phyloP scores from a whole-genome alignment of 2,888 invertebrate species.

The Salticus scenicus region DNA sequence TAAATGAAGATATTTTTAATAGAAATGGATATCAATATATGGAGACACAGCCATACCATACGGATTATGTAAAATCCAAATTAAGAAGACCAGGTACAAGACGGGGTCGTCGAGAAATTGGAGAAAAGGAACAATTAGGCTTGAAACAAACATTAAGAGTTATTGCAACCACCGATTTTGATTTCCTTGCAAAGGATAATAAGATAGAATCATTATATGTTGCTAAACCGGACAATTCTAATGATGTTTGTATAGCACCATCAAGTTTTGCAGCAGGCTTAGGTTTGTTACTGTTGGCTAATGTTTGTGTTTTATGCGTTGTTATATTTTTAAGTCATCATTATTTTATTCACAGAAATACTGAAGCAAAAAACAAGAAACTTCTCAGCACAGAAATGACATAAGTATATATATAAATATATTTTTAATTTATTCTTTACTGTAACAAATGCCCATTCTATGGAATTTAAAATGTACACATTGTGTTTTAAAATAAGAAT shows the following conservation, averaged over 20 bases:
- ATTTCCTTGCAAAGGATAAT: slow-evolving; percentile 81
- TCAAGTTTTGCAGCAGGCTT: slow-evolving; percentile 68
- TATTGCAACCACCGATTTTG: slow-evolving; percentile 92
- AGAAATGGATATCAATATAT: slow-evolving; percentile 24
- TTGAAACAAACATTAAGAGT: slow-evolving; percentile 93
- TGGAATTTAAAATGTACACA: no score
- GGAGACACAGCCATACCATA: slow-evolving; percentile 36
- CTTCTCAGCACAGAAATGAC: slow-evolving; percentile 47
- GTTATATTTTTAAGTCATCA: slow-evolving; percentile 62
- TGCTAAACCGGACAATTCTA: slow-evolving; percentile 57
- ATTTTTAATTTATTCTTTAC: no score
- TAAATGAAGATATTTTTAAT: slow-evolving; percentile 12
- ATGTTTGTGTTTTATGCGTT: slow-evolving; percentile 67
- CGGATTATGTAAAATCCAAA: slow-evolving; percentile 60
- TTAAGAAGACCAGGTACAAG: slow-evolving; percentile 68
- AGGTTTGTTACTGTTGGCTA: slow-evolving; percentile 52
- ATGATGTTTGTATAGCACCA: slow-evolving; percentile 71
- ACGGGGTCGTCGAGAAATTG: slow-evolving; percentile 64
- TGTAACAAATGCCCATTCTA: no score
- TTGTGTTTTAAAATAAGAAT: no score
- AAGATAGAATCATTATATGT: slow-evolving; percentile 68
- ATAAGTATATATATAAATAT: background rate
- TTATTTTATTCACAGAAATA: slow-evolving; percentile 48
- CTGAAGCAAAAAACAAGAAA: slow-evolving; percentile 35
- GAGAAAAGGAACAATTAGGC: slow-evolving; percentile 78